Conservation (phyloP, 2,113 vertebrate species). For the Tyrannus savana region DNA sequence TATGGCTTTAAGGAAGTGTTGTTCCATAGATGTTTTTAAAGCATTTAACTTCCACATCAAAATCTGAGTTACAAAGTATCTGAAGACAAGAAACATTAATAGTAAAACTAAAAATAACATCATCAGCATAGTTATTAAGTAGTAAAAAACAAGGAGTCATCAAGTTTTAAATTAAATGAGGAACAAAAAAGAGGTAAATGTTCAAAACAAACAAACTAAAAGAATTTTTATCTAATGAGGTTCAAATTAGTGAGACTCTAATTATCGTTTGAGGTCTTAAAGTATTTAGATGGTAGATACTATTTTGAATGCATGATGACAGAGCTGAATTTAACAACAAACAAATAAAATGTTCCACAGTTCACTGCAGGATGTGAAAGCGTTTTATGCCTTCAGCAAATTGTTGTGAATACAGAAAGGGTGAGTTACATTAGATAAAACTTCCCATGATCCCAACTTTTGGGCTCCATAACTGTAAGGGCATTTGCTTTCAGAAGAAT, state of each 20-base stretch:
- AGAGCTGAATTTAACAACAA: neutral
- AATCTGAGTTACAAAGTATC: neutral
- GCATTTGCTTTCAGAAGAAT: no score
- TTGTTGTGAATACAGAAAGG: neutral
- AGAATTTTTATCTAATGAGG: constrained; percentile 8
- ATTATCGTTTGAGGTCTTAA: neutral
- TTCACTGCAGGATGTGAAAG: neutral
- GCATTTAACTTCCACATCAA: neutral
- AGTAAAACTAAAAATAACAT: constrained; percentile 10
- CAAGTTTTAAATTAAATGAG: constrained; percentile 2
- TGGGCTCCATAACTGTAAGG: neutral
- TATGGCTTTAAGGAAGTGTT: neutral
- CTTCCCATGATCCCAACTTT: neutral
- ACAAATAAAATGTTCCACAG: neutral
- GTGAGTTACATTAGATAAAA: neutral
- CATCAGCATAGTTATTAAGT: neutral
- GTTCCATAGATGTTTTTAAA: neutral
- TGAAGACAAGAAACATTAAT: neutral
- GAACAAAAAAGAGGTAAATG: neutral
- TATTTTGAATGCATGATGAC: neutral
- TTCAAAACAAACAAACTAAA: constrained; percentile 33
- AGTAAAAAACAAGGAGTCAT: neutral
- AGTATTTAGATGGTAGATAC: neutral
- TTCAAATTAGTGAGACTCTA: constrained; percentile 2
- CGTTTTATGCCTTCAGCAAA: neutral